Conservation (phyloP, 2,113 vertebrate species). For the Zosterops borbonicus region DNA sequence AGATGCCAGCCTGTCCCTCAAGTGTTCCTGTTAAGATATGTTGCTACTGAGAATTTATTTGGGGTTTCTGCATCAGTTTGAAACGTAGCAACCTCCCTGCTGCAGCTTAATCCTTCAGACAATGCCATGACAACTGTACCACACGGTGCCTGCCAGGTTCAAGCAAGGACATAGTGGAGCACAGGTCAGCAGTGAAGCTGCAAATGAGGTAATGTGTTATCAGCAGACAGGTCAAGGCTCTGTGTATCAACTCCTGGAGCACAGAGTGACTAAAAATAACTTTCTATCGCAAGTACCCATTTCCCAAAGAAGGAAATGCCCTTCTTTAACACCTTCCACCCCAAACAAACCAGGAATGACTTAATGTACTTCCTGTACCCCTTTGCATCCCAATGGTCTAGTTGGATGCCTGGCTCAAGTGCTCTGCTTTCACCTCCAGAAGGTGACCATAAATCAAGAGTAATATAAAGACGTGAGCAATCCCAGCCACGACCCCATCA, state of each 20-base stretch:
- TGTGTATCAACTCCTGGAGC: slow-evolving; percentile 47
- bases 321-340: slow-evolving; percentile 20
- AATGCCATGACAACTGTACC: slow-evolving; percentile 9
- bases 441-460: not conserved
- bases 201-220: slow-evolving; percentile 71
- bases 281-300: slow-evolving; percentile 70
- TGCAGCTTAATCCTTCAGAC: slow-evolving; percentile 4
- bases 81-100: not conserved
- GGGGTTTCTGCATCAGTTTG: not conserved
- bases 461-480: slow-evolving; percentile 7
- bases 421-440: not conserved
- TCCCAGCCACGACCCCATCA: not conserved
- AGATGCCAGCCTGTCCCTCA: not conserved
- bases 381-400: not conserved
- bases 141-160: slow-evolving; percentile 59
- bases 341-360: slow-evolving; percentile 4
- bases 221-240: slow-evolving; percentile 77
- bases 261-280: slow-evolving; percentile 66
- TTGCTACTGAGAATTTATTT: not conserved
- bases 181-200: slow-evolving; percentile 34
- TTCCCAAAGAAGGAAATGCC: slow-evolving; percentile 67
- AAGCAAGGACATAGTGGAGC: slow-evolving; percentile 63
- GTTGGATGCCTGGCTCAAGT: not conserved
- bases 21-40: fast-evolving
- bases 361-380: not conserved